Conservation (phyloP, 2,888 invertebrate species). For the Amblyjoppa proteus region DNA sequence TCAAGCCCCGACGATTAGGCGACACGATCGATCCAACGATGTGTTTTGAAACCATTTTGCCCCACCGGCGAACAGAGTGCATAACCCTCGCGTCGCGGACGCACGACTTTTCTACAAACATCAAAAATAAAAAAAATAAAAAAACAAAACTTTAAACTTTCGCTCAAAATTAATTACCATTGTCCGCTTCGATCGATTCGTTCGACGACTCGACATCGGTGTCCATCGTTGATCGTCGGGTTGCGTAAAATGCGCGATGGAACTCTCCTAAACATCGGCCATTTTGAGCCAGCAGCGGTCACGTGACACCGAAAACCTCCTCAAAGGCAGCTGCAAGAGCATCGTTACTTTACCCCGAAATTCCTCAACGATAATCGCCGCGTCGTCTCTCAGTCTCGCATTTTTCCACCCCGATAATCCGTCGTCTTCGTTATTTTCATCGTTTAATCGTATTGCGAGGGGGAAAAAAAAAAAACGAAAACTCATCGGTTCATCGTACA, state of each 20-base stretch:
- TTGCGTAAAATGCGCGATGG: slow-evolving; percentile 4
- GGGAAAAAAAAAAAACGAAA: neutral
- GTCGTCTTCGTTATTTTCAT: neutral
- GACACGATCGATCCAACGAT: slow-evolving; percentile 4
- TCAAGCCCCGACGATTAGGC: neutral
- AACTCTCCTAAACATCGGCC: slow-evolving; percentile 31
- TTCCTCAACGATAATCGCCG: neutral
- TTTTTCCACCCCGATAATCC: neutral
- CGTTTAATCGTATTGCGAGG: neutral
- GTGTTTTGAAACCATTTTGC: neutral
- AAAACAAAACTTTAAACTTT: neutral
- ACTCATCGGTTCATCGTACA: neutral
- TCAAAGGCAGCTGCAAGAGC: slow-evolving; percentile 48
- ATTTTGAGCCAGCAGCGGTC: slow-evolving; percentile 24
- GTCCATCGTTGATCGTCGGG: slow-evolving; percentile 32
- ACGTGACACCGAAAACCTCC: slow-evolving; percentile 26
- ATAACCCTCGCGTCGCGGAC: neutral
- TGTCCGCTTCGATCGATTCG: slow-evolving; percentile 31
- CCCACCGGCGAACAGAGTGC: neutral
- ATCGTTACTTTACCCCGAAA: neutral
- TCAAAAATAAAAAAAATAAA: neutral
- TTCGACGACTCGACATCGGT: slow-evolving; percentile 34
- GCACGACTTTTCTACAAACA: neutral
- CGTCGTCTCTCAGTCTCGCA: neutral
- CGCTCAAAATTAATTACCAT: slow-evolving; percentile 50